Base-by-base conservation (phyloP, 2,888 invertebrate species). In the Agrilus mali region DNA sequence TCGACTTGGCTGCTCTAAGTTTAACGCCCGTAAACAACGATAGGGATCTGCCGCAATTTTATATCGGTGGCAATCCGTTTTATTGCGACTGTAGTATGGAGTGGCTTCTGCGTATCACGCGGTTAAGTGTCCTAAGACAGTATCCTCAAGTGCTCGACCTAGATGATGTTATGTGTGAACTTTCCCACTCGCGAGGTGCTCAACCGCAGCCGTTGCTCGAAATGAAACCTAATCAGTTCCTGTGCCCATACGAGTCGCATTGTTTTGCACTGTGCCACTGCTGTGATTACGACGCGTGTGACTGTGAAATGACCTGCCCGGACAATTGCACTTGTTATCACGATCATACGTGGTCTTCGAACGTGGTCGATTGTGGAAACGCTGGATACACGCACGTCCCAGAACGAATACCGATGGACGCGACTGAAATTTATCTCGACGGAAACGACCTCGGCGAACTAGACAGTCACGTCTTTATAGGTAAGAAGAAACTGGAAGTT, bases 291-390 rank as follows among this genome's bases (percentile, higher is more conserved):
- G 86, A 86, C 66, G 86, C 86, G 50, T 90, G 89, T 69, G 89
- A 90, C 70, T 89, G 89, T 68, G 84, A 87, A 73, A 88, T 87
- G 83, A 85, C 84, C 55, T 90, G 89, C 65, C 89, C 89, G 52
- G 77, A 78, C 64, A 82, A 81, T 64, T 90, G 89, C 67, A 80
- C 81, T 53, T 90, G 89, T 65, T 89, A 81, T 73, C 86, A 86
- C 70, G 88, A 89, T 71, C 80, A 83, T 66, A 80, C 82, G 55
- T 88, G 87, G 85, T 77, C 79, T 55, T 81, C 83, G 60, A 87
- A 87, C 71, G 82, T 87, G 44, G 86, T 87, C 52, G 85, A 86
- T 70, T 87, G 87, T 70, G 82, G 82, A 54, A 78, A 75, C 60
- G 79, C 80, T 53, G 80, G 77, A 51, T 82, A 82, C 68, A 79